Base-by-base conservation (phyloP, 1,140 invertebrate species). In the Drosophila nebulosa region DNA sequence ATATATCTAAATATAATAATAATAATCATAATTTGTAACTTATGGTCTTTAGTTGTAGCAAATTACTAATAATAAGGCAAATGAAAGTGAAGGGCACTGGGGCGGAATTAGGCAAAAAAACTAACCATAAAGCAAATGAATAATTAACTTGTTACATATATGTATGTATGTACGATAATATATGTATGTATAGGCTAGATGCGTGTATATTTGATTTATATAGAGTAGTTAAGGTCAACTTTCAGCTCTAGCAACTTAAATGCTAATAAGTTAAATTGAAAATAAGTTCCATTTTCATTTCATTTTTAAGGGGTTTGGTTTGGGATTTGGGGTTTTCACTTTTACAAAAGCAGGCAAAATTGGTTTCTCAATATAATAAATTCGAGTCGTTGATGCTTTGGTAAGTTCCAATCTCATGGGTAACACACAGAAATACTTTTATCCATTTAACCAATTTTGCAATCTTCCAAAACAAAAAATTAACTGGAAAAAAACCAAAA, bases 11-110 rank as follows among this genome's bases (percentile, higher is more conserved):
- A 59, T 77, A 63, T 62, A 69, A 72, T 78, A 78, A 88, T 78
- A 59, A 77, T 88, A 83, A 72, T 86, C 72, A 78, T 69, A 70
- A 39, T 78, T 75, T 86, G 72, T 80, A 69, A 74, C 74, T 86
- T 77, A 67, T 46, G 78, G 24, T 61, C 65, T 65, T 81, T 65
- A 73, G 66, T 51, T 81, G 35, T 73, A 64, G 64, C 70, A 88
- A 81, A 83, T 79, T 71, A 79, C 78, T 75, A 67, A 80, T 81
- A 86, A 88, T 86, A 86, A 86, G 83, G 83, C 83, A 86, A 86
- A 86, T 53, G 75, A 86, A 86, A 88, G 75, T 79, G 74, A 79
- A 86, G 83, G 83, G 78, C 83, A 86, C 83, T 77, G 75, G 68
- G 78, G 71, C 68, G 78, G 83, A 71, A 72, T 64, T 64, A 71